phyloP scores from a whole-genome alignment of 2,113 vertebrate species.

The Centropus bengalensis region DNA sequence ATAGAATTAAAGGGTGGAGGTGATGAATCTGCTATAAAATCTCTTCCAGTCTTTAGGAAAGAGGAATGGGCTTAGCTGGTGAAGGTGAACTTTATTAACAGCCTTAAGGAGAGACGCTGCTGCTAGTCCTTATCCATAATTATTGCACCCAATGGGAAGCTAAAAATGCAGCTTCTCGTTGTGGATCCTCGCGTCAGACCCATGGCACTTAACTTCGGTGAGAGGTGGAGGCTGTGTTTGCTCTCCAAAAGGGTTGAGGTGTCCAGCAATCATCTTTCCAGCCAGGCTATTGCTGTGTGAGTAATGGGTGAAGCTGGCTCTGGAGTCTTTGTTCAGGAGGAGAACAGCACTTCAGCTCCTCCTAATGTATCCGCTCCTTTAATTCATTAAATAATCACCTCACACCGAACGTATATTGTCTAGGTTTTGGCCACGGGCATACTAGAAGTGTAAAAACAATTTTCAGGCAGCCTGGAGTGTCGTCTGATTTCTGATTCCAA shows the following conservation, averaged over 20 bases:
- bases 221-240: neutral
- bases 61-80: conserved; percentile 6
- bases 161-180: neutral
- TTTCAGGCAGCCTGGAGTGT: conserved; percentile 39
- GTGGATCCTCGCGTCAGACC: neutral
- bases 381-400: conserved; percentile 66
- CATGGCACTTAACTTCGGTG: neutral
- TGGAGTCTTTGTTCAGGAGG: conserved; percentile 25
- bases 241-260: neutral
- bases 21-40: conserved; percentile 47
- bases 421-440: conserved; percentile 10
- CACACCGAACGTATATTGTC: neutral
- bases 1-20: conserved; percentile 56
- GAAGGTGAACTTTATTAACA: conserved; percentile 60
- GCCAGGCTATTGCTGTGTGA: neutral
- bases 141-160: conserved; percentile 7
- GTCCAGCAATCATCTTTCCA: neutral
- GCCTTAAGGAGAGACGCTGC: neutral
- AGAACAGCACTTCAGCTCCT: conserved; percentile 30
- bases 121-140: neutral
- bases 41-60: conserved; percentile 38
- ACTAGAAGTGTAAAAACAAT: conserved; percentile 3
- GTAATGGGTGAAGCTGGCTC: neutral
- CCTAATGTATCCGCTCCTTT: conserved; percentile 41
- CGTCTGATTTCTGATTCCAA: conserved; percentile 25